Conservation (phyloP, 2,797 vertebrate genomes). For the Sebastolobus altivelis region DNA sequence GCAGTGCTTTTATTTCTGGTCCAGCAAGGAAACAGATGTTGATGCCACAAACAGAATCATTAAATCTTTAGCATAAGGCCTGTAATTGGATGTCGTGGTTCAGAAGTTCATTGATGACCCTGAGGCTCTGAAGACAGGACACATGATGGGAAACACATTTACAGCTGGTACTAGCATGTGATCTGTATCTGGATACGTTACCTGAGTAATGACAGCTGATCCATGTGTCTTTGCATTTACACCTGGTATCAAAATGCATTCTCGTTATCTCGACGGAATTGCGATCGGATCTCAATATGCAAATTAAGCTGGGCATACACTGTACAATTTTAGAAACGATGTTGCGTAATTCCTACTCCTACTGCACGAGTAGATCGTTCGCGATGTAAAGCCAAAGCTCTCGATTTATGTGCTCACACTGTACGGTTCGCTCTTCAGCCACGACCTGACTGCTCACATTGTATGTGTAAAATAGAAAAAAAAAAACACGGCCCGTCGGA, state of each 20-base stretch:
- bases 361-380: too few species aligned
- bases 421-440: too few species aligned
- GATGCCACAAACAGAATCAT: slow-evolving; percentile 39
- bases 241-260: neutral
- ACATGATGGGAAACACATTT: neutral
- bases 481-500: too few species aligned
- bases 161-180: neutral
- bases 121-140: neutral
- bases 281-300: neutral
- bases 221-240: neutral
- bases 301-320: neutral
- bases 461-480: too few species aligned
- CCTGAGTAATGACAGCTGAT: neutral
- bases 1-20: slow-evolving; percentile 11
- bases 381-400: too few species aligned
- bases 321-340: too few species aligned
- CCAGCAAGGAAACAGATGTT: slow-evolving; percentile 34
- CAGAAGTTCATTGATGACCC: slow-evolving; percentile 53
- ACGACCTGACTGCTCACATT: too few species aligned
- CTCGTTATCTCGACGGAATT: neutral
- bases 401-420: too few species aligned
- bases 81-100: slow-evolving; percentile 56
- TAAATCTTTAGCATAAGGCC: slow-evolving; percentile 34
- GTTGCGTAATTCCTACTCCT: too few species aligned
- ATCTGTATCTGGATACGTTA: neutral